A percentile compares a stretch with the other conserved stretches of the same genome.
These are phyloP conservation scores for Polyommatus iphigenia DNA, from an alignment of 2,888 invertebrate species.

Conservation along the genomic window DNA sequence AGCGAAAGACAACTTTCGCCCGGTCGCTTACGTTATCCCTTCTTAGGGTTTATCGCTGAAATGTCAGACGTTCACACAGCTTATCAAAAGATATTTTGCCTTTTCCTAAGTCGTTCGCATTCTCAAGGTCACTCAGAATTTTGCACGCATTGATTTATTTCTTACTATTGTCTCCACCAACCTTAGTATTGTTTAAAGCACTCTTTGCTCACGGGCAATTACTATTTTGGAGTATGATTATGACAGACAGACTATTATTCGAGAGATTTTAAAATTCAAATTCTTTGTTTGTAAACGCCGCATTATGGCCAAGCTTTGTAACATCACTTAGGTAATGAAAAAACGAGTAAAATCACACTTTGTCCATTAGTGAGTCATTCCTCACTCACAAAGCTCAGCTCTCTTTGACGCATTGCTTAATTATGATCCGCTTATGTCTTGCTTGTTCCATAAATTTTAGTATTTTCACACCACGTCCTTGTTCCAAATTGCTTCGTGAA, in stretches of 20 bases:
- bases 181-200: no score
- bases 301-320: constrained; percentile 15
- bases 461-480: not conserved
- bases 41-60: constrained; percentile 22
- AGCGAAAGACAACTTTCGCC: constrained; percentile 3
- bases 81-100: constrained; percentile 8
- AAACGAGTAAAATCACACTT: constrained; percentile 19
- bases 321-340: constrained; percentile 18
- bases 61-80: constrained; percentile 2
- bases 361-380: constrained; percentile 18
- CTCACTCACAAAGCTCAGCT: constrained; percentile 40
- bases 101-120: constrained; percentile 6
- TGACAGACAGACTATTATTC: not conserved
- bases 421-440: constrained; percentile 1
- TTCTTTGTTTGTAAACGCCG: not conserved
- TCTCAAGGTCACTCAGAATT: not conserved
- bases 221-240: not conserved
- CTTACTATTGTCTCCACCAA: not conserved
- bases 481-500: not conserved
- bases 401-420: constrained; percentile 24
- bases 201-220: no score
- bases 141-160: not conserved
- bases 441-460: constrained; percentile 9
- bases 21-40: constrained; percentile 17
- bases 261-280: not conserved